Evolutionary conservation across 2,888 invertebrate species (phyloP).

Genomic region (Lamellibrachia satsuma): DNA sequence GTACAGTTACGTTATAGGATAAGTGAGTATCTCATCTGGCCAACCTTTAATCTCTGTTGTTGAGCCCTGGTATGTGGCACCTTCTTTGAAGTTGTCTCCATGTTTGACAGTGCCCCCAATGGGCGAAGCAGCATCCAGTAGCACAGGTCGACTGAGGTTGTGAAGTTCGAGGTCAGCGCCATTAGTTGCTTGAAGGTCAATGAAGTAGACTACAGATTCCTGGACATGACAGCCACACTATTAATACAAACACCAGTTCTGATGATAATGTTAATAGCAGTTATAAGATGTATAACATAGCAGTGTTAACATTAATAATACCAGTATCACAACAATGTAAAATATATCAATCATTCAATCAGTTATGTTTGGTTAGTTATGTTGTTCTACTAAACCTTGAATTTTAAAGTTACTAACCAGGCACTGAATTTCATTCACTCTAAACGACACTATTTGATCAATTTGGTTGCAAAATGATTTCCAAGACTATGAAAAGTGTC

Average conservation of each 20-base stretch:
- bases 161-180: neutral
- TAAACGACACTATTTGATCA: too few species aligned
- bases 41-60: neutral
- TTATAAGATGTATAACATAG: too few species aligned
- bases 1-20: neutral
- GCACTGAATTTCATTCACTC: too few species aligned
- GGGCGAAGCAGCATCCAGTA: neutral
- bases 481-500: too few species aligned
- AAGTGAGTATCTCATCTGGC: neutral
- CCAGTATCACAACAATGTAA: too few species aligned
- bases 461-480: too few species aligned
- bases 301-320: too few species aligned
- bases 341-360: too few species aligned
- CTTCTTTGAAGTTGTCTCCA: constrained; percentile 4
- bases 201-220: neutral
- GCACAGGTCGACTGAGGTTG: constrained; percentile 3
- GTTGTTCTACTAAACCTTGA: too few species aligned
- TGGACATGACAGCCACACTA: neutral
- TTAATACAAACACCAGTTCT: neutral
- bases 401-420: too few species aligned
- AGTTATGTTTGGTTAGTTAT: too few species aligned
- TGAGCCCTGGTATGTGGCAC: neutral
- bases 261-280: too few species aligned
- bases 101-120: neutral
- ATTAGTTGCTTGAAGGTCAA: constrained; percentile 9